Evolutionary conservation across 1,140 invertebrate species (phyloP).

Genomic region (Zaprionus capensis): DNA sequence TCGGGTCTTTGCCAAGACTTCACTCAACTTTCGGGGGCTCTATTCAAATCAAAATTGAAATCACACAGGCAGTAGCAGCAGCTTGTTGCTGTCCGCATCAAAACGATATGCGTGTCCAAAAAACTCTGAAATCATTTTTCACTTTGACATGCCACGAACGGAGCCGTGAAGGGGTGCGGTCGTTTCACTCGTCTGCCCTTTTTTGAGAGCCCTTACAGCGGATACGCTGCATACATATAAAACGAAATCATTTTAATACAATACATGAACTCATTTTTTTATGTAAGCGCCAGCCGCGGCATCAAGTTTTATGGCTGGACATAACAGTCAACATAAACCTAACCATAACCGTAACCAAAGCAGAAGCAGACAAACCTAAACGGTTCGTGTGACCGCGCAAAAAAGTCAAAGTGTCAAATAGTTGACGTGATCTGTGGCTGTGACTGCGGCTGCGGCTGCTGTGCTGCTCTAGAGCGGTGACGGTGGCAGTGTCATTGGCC

Average conservation of each 20-base stretch:
- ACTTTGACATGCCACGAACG: conserved; percentile 39
- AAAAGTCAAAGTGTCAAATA: conserved; percentile 67
- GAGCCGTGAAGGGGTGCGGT: background rate
- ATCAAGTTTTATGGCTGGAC: conserved; percentile 63
- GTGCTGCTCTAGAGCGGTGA: background rate
- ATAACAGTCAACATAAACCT: conserved; percentile 36
- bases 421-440: conserved; percentile 53
- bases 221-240: conserved; percentile 15
- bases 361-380: conserved; percentile 28
- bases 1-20: background rate
- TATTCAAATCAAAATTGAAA: conserved; percentile 51
- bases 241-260: conserved; percentile 65
- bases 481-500: conserved; percentile 10
- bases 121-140: conserved; percentile 62
- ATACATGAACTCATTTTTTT: conserved; percentile 77
- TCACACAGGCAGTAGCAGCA: conserved; percentile 31
- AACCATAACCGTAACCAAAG: conserved; percentile 44
- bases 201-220: background rate
- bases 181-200: conserved; percentile 33
- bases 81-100: background rate
- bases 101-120: conserved; percentile 28
- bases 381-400: conserved; percentile 44
- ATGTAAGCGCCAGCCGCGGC: conserved; percentile 63
- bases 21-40: background rate
- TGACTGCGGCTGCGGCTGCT: conserved; percentile 17